Evolutionary conservation across 2,888 invertebrate species (phyloP), one percentile per base, ranked within the genome.

Genomic region (Synanthedon vespiformis): DNA sequence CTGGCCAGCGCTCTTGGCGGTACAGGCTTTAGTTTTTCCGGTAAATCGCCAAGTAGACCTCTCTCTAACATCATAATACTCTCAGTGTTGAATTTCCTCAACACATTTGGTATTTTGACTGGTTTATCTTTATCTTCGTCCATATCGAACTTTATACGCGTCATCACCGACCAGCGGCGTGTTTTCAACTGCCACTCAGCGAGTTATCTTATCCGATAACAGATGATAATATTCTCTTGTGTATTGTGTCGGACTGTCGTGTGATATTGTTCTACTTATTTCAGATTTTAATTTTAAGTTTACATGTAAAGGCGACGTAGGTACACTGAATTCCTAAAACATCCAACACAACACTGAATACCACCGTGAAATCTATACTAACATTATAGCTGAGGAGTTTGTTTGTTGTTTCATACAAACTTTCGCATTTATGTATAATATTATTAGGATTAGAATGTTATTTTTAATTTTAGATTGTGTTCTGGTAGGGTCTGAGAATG

Each of bases 71-170:
- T 64, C n/a, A 73, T 67, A 11, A 87, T 66, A 57, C 67, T 84
- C 55, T 85, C 84, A 1, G 77, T 69, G 61, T 81, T 86, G 12
- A 85, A 69, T 61, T 85, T 87, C 58, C 56, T 82, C 53, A 85
- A 64, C 44, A 84, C 84, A 58, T 78, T 77, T 40, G 82, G 72
- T 61, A 73, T 77, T 63, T 68, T 74, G 51, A 72, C 63, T 50
- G 72, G 66, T 59, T 69, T 80, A 40, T 61, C 64, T 57, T 76
- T 81, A 58, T 79, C 77, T 62, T 68, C 70, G 62, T 82, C 81
- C 86, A 83, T 85, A 65, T 59, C 64, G 64, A 63, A 61, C 18
- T 34, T 14, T 48, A 6, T 11, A 60, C 60, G 73, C 80, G 86
- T 81, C 80, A 77, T 74, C 69, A 66, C 77, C 67, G 67, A 56